These are phyloP conservation scores for Trissolcus brochymenae DNA, from an alignment of 2,888 invertebrate species.

Conservation along the genomic window DNA sequence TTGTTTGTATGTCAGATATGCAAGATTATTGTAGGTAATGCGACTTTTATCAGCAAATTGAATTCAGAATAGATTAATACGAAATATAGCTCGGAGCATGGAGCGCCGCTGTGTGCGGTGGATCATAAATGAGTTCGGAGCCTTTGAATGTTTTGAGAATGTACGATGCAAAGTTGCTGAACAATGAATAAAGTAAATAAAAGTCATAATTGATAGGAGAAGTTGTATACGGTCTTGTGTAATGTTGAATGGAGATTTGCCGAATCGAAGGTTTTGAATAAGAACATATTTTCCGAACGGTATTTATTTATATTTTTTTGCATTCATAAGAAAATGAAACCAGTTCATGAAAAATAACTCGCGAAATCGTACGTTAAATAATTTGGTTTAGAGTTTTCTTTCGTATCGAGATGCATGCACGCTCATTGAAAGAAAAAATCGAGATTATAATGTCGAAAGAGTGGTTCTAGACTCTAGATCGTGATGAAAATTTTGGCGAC, in stretches of 20 bases:
- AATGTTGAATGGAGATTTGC: slow-evolving; percentile 10
- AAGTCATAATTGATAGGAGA: slow-evolving; percentile 22
- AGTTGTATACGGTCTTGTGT: slow-evolving; percentile 3
- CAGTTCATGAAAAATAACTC: too few species aligned
- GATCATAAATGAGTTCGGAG: slow-evolving; percentile 20
- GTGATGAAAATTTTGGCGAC: slow-evolving; percentile 8
- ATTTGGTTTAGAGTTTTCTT: too few species aligned
- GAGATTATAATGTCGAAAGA: too few species aligned
- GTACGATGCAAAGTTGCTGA: slow-evolving; percentile 14
- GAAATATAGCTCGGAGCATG: slow-evolving; percentile 28
- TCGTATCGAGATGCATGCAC: too few species aligned
- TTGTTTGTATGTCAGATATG: slow-evolving; percentile 13
- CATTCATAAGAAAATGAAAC: too few species aligned
- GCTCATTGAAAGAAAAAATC: too few species aligned
- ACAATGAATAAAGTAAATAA: slow-evolving; percentile 27
- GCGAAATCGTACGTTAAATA: too few species aligned
- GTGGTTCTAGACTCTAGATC: background rate
- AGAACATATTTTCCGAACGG: too few species aligned
- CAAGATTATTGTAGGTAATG: slow-evolving; percentile 33
- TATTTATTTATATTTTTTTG: too few species aligned
- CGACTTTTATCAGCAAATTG: slow-evolving; percentile 28
- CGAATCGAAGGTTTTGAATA: too few species aligned
- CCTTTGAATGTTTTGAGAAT: slow-evolving; percentile 17
- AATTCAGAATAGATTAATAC: slow-evolving; percentile 32
- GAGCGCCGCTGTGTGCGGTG: background rate